Base-by-base conservation (phyloP, 2,113 vertebrate genomes). In the Bothrops jararaca region DNA sequence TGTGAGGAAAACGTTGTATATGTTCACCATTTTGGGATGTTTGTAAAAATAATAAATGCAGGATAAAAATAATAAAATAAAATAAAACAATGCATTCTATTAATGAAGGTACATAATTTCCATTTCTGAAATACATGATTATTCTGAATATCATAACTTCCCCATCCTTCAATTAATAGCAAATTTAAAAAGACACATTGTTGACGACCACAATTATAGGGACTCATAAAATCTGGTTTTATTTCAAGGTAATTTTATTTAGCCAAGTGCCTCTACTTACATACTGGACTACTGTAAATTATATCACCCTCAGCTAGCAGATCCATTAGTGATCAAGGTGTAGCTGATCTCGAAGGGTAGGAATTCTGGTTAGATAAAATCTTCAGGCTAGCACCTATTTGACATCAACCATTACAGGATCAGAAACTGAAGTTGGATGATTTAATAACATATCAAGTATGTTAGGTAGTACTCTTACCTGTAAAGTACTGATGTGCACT, bases 401-500 rank as follows among this genome's bases (percentile, higher is more conserved):
- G 11, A n/a, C 26, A n/a, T n/a, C 58, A 60, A 60, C 58, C 24
- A 60, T 26, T 60, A 60, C 57, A 9, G 15, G n/a, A 74, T 74
- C n/a, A 34, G 18, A 5, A 74, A 74, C 13, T 34, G 64, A 74
- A 74, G n/a, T 18, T 34, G n/a, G 8, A 13, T 85, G 13, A 92
- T 64, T 86, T 85, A 0, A 15, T 29, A 15, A 13, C 0, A 4
- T 42, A 10, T 34, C 85, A 1, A 91, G 42, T 86, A 18, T 50
- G 48, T 50, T 50, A 18, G 90, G 86, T 50, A 50, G 48, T 50
- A 50, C 52, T 96, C 98, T 98, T 97, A 99, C 99, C 97, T 99
- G 99, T 95, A 99, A 97, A 89, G 99, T 99, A 98, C 99, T 99
- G 96, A 99, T 98, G 88, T 99, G 99, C 45, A 99, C 98, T 1